These are phyloP conservation scores for Morpho helenor DNA, from an alignment of 2,888 invertebrate species.

Conservation along the genomic window DNA sequence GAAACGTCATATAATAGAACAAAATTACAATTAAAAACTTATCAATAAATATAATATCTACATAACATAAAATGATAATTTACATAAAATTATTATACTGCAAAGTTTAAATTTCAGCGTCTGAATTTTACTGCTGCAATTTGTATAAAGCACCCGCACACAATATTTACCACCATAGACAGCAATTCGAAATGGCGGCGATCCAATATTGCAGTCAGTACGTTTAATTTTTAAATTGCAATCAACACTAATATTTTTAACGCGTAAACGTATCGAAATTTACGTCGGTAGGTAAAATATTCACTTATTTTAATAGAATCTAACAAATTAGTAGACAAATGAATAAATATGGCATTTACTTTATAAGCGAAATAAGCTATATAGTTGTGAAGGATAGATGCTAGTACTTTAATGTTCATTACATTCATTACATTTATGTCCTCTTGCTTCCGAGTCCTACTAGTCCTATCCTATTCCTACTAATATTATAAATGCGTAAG, in stretches of 20 bases:
- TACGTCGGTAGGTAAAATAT: too few species aligned
- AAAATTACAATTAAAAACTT: neutral
- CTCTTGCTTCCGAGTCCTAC: too few species aligned
- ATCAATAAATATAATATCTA: slow-evolving; percentile 1
- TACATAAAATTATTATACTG: slow-evolving; percentile 11
- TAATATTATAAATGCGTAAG: too few species aligned
- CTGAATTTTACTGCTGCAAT: slow-evolving; percentile 35
- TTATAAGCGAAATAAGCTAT: too few species aligned
- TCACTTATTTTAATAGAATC: too few species aligned
- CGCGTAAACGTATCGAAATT: too few species aligned
- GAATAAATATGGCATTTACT: too few species aligned
- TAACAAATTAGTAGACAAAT: too few species aligned
- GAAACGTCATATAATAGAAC: neutral
- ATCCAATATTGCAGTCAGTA: slow-evolving; percentile 12
- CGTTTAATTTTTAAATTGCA: slow-evolving; percentile 37
- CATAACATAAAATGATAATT: slow-evolving; percentile 11
- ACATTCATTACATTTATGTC: too few species aligned
- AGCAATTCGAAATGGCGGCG: slow-evolving; percentile 30
- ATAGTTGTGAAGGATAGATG: too few species aligned
- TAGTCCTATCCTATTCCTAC: too few species aligned
- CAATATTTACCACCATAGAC: slow-evolving; percentile 35
- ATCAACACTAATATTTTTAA: slow-evolving; percentile 3
- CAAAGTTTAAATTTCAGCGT: slow-evolving; percentile 17
- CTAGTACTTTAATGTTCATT: too few species aligned
- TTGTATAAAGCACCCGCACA: slow-evolving; percentile 24